phyloP scores from a whole-genome alignment of 1,140 invertebrate species.

The Homalodisca vitripennis region DNA sequence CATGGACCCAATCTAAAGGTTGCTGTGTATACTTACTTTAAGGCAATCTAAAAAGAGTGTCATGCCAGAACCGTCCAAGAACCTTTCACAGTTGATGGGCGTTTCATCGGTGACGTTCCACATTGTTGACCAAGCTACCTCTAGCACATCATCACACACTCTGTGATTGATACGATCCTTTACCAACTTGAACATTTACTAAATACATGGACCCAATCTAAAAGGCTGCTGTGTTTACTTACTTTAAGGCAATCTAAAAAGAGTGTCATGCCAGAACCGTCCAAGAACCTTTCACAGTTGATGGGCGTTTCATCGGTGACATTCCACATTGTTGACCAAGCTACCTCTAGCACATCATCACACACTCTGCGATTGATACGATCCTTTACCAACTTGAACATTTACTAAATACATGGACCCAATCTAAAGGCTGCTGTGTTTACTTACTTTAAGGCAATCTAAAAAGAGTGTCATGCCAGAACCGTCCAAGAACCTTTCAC shows the following conservation, averaged over 20 bases:
- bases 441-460: slow-evolving; percentile 72
- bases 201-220: no score
- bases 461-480: slow-evolving; percentile 86
- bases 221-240: no score
- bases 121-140: slow-evolving; percentile 97
- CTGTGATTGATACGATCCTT: slow-evolving; percentile 67
- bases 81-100: slow-evolving; percentile 86
- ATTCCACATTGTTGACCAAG: slow-evolving; percentile 98
- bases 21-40: slow-evolving; percentile 63
- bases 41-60: slow-evolving; percentile 83
- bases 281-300: slow-evolving; percentile 88
- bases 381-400: slow-evolving; percentile 80
- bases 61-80: slow-evolving; percentile 85
- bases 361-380: slow-evolving; percentile 70
- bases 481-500: slow-evolving; percentile 81
- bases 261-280: slow-evolving; percentile 80
- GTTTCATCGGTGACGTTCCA: slow-evolving; percentile 98
- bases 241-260: slow-evolving; percentile 84
- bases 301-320: slow-evolving; percentile 94
- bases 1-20: no score
- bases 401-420: no score
- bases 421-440: no score
- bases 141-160: slow-evolving; percentile 91
- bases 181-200: slow-evolving; percentile 87
- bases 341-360: slow-evolving; percentile 95